Evolutionary conservation across 1,140 invertebrate genomes (phyloP).

Genomic region (Drosophila bocki): DNA sequence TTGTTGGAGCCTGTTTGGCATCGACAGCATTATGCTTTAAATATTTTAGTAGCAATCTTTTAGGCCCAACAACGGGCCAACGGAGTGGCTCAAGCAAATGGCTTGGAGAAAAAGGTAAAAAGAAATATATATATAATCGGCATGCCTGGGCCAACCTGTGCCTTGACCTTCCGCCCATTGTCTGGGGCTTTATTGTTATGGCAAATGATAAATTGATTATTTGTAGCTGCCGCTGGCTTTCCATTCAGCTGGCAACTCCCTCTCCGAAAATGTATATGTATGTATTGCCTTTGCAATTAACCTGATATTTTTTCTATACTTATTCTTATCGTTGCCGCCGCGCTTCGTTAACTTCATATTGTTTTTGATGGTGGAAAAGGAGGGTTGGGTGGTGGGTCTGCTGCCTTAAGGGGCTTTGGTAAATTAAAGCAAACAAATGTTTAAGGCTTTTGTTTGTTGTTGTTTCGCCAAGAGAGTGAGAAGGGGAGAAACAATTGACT

Average conservation of each 20-base stretch:
- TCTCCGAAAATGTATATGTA: background rate
- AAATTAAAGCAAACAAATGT: slow-evolving; percentile 69
- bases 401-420: slow-evolving; percentile 28
- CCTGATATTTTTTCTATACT: slow-evolving; percentile 11
- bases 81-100: slow-evolving; percentile 1
- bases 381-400: background rate
- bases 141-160: slow-evolving; percentile 30
- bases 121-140: slow-evolving; percentile 37
- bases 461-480: slow-evolving; percentile 1
- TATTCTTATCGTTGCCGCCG: slow-evolving; percentile 46
- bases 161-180: slow-evolving; percentile 45
- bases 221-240: slow-evolving; percentile 36
- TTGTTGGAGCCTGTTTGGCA: slow-evolving; percentile 17
- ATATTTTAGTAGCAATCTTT: slow-evolving; percentile 70
- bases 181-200: slow-evolving; percentile 61
- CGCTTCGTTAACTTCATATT: slow-evolving; percentile 59
- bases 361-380: slow-evolving; percentile 55
- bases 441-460: slow-evolving; percentile 22
- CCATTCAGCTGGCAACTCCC: background rate
- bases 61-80: slow-evolving; percentile 27
- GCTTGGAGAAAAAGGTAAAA: slow-evolving; percentile 13
- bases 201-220: slow-evolving; percentile 81
- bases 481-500: slow-evolving; percentile 2
- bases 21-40: slow-evolving; percentile 64
- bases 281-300: slow-evolving; percentile 17